These are phyloP conservation scores for Coturnix japonica DNA, from an alignment of 2,113 vertebrate genomes.

Conservation along the genomic window DNA sequence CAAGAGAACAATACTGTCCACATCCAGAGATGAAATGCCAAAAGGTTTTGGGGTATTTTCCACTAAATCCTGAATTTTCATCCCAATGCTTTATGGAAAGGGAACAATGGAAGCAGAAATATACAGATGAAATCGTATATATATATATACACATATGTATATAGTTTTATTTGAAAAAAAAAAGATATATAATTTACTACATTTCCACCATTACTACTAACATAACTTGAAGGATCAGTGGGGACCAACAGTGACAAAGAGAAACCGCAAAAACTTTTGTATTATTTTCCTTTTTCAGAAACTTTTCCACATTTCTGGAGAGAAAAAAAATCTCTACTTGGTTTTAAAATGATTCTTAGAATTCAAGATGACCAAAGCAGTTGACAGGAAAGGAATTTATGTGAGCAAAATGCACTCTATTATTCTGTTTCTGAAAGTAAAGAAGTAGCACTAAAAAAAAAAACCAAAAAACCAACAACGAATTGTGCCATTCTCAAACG, in stretches of 20 bases:
- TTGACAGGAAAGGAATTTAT: background rate
- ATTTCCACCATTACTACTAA: background rate
- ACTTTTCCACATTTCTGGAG: background rate
- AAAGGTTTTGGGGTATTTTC: background rate
- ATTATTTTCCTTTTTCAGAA: background rate
- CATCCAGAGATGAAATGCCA: background rate
- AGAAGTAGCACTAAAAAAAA: background rate
- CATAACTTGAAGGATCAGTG: background rate
- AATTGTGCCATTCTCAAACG: background rate
- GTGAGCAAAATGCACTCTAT: background rate
- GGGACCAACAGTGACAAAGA: rapidly evolving
- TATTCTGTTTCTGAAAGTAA: background rate
- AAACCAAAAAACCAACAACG: background rate
- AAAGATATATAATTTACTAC: too few species aligned
- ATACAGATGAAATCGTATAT: background rate
- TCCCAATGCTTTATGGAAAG: background rate
- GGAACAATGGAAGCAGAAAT: background rate
- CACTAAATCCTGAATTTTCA: background rate
- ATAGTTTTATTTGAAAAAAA: too few species aligned
- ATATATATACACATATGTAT: too few species aligned
- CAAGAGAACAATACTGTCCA: background rate
- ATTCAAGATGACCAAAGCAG: background rate
- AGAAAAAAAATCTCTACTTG: background rate
- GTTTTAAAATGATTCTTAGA: background rate
- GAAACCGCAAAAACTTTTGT: background rate